Evolutionary conservation across 2,113 vertebrate species (phyloP).

Genomic region (Nipponia nippon): DNA sequence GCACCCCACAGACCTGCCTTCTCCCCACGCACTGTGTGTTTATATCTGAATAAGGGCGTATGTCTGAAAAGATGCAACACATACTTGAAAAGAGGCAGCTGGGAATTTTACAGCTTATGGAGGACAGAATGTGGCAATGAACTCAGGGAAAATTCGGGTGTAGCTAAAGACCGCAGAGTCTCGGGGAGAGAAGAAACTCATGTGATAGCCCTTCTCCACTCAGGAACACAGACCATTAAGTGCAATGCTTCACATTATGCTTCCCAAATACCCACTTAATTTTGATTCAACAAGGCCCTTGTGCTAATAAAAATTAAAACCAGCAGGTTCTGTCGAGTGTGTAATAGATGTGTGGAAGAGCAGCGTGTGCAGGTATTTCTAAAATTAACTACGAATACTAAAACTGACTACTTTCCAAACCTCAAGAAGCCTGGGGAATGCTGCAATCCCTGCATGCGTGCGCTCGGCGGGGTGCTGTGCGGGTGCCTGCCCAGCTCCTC

Average conservation of each 20-base stretch:
- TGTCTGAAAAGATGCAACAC: neutral
- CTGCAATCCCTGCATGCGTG: neutral
- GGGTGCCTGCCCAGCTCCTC: neutral
- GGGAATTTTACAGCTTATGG: neutral
- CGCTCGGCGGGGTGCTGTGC: neutral
- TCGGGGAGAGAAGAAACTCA: neutral
- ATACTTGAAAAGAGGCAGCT: neutral
- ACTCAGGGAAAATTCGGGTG: neutral
- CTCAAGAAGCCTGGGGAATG: neutral
- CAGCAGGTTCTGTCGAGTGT: neutral
- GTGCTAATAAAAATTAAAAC: conserved; percentile 60
- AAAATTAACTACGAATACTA: neutral
- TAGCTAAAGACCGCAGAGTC: neutral
- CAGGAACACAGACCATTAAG: conserved; percentile 31
- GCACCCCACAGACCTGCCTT: neutral
- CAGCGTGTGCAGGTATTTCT: neutral
- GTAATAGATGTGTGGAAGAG: conserved; percentile 24
- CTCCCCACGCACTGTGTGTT: fast-evolving
- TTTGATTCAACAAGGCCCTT: conserved; percentile 57
- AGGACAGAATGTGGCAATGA: neutral
- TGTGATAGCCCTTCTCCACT: neutral
- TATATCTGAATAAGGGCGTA: neutral
- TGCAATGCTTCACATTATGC: conserved; percentile 40
- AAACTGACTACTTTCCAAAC: neutral
- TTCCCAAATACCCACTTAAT: conserved; percentile 53